A percentile compares a stretch with the other conserved stretches of the same genome.
phyloP scores from a whole-genome alignment of 2,888 invertebrate species.

The Eudemis profundana region DNA sequence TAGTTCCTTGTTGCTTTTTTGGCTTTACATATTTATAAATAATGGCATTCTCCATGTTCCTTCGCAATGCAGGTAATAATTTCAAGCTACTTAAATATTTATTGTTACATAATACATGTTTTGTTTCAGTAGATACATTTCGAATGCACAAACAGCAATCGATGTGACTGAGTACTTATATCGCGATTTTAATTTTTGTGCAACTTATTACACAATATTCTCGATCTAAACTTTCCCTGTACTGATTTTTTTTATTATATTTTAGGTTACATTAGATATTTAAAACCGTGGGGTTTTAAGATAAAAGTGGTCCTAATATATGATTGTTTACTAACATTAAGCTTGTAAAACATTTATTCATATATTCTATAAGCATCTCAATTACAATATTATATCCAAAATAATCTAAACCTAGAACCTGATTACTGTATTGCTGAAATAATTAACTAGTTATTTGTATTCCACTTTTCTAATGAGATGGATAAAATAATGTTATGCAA shows the following conservation, averaged over 20 bases:
- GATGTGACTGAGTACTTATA: neutral
- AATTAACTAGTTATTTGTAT: neutral
- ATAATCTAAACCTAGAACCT: neutral
- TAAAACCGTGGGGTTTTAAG: neutral
- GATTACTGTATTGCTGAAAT: neutral
- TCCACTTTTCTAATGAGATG: neutral
- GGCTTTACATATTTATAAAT: constrained; percentile 17
- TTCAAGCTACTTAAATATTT: constrained; percentile 47
- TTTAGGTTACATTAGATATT: constrained; percentile 18
- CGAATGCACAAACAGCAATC: constrained; percentile 7
- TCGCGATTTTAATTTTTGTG: neutral
- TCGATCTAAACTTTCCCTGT: neutral
- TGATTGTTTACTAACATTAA: neutral
- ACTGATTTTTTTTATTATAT: neutral
- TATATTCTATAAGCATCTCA: neutral
- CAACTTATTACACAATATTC: neutral
- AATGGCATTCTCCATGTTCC: constrained; percentile 79
- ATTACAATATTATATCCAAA: neutral
- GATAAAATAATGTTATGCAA: neutral
- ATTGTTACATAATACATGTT: constrained; percentile 72
- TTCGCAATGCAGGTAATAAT: constrained; percentile 71
- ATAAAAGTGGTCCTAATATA: neutral
- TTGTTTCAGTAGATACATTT: constrained; percentile 41
- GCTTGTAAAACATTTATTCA: neutral
- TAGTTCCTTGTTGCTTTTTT: constrained; percentile 17